Base-by-base conservation (phyloP, 2,797 vertebrate genomes). In the Siniperca obscura region DNA sequence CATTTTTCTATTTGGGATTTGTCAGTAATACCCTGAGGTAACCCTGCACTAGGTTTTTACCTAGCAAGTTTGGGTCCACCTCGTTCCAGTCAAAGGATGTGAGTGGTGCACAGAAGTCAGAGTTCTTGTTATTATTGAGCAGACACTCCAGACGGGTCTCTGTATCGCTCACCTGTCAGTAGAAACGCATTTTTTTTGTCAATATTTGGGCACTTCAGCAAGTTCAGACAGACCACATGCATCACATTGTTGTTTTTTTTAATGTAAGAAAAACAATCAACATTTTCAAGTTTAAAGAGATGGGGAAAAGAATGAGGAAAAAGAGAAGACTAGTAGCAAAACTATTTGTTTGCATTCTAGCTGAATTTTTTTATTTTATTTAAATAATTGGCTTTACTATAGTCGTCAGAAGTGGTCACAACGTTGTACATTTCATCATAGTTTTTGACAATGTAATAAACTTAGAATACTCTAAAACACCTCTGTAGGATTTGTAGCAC, bases 61-160 rank as follows among this genome's bases (percentile, higher is more conserved):
- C 97, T 75, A 98, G 90, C 74, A 98, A 94, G 91, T 98, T 98
- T 70, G 97, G 97, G 86, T 98, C 97, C 86, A 98, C 97, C 88
- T 98, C 97, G 60, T 98, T 98, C 97, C 97, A 98, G 93, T 98
- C 97, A 90, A 98, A 98, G 7, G 97, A 98, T 9, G 97, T 98
- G 78, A 98, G 93, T 0, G 97, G 97, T 46, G 97, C 97, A 87
- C 97, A 98, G 95, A 98, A 98, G 87, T 98, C 97, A 0, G 97
- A 98, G 93, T 98, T 98, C 94, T 98, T 98, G 91, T 98, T 98
- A 86, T 98, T 98, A 92, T 98, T 98, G 71, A 98, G 94, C 86
- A 98, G 95, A 90, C 97, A 98, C 83, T 98, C 97, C 88, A 98
- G 95, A 17, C 97, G 94, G 5, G 97, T 98, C 87, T 98, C 97